A percentile compares a stretch with the other conserved stretches of the same genome.
Conservation (phyloP, 64 coral and sea anemone species). For the Pocillopora verrucosa region DNA sequence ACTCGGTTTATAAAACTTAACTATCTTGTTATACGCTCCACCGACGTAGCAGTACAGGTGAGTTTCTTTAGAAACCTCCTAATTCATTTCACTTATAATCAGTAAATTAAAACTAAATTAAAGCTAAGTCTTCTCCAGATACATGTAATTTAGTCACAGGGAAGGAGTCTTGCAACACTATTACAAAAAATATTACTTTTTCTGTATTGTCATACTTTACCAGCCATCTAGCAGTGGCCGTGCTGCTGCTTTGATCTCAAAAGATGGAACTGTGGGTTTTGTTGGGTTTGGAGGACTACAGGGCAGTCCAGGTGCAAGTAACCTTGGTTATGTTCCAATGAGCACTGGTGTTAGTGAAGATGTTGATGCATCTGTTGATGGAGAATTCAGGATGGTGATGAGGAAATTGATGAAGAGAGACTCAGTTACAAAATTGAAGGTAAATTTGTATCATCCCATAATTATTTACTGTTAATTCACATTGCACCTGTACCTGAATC, state of each 20-base stretch:
- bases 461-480: no score
- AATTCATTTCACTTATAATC: no score
- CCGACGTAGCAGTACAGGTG: no score
- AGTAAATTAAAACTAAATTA: no score
- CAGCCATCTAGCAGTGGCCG: slow-evolving; percentile 99
- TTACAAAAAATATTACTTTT: no score
- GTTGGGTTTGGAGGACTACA: slow-evolving; percentile 77
- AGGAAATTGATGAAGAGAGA: slow-evolving; percentile 93
- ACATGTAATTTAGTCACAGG: no score
- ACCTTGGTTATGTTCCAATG: slow-evolving; percentile 84
- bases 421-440: slow-evolving; percentile 94
- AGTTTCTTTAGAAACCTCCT: no score
- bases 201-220: neutral
- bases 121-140: no score
- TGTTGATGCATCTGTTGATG: slow-evolving; percentile 74
- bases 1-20: neutral
- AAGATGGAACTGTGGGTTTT: slow-evolving; percentile 89
- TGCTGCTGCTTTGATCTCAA: slow-evolving; percentile 76
- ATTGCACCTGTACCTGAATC: no score
- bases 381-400: slow-evolving; percentile 92
- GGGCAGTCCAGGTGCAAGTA: slow-evolving; percentile 45
- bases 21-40: neutral
- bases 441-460: neutral
- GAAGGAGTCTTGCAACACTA: no score
- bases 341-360: slow-evolving; percentile 50